Conservation (phyloP, 2,797 vertebrate genomes). For the Perdix hodgsoniae region DNA sequence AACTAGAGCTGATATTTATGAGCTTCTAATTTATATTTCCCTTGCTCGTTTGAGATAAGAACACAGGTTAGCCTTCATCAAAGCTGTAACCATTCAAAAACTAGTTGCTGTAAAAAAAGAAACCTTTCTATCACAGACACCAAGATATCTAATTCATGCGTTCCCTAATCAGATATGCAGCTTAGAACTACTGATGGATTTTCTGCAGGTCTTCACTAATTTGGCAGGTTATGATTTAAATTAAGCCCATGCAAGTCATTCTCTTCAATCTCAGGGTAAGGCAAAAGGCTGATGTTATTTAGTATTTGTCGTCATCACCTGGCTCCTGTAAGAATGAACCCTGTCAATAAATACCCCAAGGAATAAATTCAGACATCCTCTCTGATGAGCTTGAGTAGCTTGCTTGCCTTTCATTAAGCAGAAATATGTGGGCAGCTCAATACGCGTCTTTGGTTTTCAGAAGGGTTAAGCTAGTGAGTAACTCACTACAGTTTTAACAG, state of each 20-base stretch:
- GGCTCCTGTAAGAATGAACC: not conserved
- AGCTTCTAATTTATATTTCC: slow-evolving; percentile 56
- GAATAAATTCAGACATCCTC: not conserved
- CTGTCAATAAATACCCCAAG: not conserved
- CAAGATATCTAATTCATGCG: not conserved
- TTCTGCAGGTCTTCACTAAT: not conserved
- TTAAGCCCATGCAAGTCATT: not conserved
- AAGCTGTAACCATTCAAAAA: slow-evolving; percentile 23
- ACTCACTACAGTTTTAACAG: slow-evolving; percentile 30
- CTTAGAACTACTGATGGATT: slow-evolving; percentile 2
- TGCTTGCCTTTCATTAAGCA: not conserved
- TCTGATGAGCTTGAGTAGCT: not conserved
- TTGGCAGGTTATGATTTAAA: slow-evolving; percentile 13
- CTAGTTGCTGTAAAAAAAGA: not conserved
- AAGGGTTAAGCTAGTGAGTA: slow-evolving; percentile 30
- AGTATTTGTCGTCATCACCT: not conserved
- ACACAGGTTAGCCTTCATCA: slow-evolving; percentile 23
- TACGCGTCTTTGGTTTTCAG: not conserved
- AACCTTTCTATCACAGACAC: not conserved
- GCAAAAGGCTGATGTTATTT: not conserved
- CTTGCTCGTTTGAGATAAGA: slow-evolving; percentile 51
- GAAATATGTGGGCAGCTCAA: not conserved
- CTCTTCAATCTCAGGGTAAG: not conserved
- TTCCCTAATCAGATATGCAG: not conserved
- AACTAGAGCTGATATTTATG: slow-evolving; percentile 40